Evolutionary conservation across 2,113 vertebrate species (phyloP), one percentile per base, ranked within the genome.

Genomic region (Paracanthobrama guichenoti): DNA sequence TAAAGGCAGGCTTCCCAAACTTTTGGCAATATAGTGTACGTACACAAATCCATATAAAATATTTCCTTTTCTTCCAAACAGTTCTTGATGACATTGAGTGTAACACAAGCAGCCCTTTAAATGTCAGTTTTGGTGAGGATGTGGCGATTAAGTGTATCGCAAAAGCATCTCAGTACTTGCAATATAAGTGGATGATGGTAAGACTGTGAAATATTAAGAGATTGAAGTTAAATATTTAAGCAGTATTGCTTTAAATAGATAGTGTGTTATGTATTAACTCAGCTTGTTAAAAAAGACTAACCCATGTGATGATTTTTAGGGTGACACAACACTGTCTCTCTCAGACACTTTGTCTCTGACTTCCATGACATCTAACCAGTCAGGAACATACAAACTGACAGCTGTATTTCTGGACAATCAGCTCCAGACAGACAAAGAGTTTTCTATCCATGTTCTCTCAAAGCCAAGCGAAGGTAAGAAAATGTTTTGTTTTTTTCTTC

Each of bases 101-200:
- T 50, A 80, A 92, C 75, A 53, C 1, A 1, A 39, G 71, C 0
- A 20, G 28, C 22, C 39, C n/a, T 0, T 75, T 93, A 20, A 7
- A 89, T 42, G 79, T 90, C 73, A 66, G n/a, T 0, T 20, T 75
- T 79, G 91, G 89, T 84, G 87, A 83, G 71, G 90, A 93, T 74
- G 86, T 92, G 50, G 78, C 64, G 1, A 88, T 93, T 79, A 66
- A 4, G 20, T 94, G 93, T 86, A 13, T 0, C 0, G 10, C 84
- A 53, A 28, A 85, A 2, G 85, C 44, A 0, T 75, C 78, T 14
- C 48, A 35, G 12, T 0, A 80, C 9, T 77, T 87, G 22, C 1
- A 57, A 3, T 91, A 90, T 86, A 88, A 11, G 6, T 94, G 93
- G 93, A 91, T 73, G 53, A 93, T 92, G 91, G 93, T 93, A 90